phyloP scores from a whole-genome alignment of 2,888 invertebrate species.

The Luperina testacea region DNA sequence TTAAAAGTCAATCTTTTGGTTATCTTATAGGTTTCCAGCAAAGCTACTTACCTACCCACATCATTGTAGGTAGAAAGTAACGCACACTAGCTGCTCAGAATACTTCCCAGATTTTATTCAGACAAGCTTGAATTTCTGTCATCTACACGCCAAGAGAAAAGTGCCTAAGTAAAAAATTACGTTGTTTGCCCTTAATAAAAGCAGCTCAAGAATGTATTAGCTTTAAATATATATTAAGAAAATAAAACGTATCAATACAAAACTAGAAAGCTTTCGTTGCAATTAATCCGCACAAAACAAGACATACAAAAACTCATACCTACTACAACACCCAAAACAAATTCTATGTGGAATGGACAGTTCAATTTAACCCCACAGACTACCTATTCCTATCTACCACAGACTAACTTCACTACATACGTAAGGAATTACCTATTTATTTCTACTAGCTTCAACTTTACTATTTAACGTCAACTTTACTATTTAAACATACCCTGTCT shows the following conservation, averaged over 20 bases:
- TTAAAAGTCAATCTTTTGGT: neutral
- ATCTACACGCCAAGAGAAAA: neutral
- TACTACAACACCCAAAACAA: too few relatives aligned
- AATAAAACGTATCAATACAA: neutral
- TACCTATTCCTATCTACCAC: neutral
- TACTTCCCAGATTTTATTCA: too few relatives aligned
- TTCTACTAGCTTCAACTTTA: neutral
- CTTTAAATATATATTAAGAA: neutral
- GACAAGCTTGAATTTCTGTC: too few relatives aligned
- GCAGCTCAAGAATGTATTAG: neutral
- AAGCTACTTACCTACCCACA: neutral
- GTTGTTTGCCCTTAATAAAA: neutral
- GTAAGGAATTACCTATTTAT: neutral
- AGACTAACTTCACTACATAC: neutral
- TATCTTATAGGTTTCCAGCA: neutral
- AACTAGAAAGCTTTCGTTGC: neutral
- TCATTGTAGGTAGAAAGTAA: neutral
- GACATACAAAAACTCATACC: neutral
- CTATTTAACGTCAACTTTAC: neutral
- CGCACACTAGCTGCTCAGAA: neutral
- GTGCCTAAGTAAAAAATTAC: neutral
- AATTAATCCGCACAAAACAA: neutral
- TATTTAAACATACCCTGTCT: neutral
- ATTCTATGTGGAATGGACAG: too few relatives aligned
- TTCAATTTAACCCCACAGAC: too few relatives aligned